Evolutionary conservation across 2,113 vertebrate species (phyloP), one percentile per base, ranked within the genome.

Genomic region (Bujurquina vittata): DNA sequence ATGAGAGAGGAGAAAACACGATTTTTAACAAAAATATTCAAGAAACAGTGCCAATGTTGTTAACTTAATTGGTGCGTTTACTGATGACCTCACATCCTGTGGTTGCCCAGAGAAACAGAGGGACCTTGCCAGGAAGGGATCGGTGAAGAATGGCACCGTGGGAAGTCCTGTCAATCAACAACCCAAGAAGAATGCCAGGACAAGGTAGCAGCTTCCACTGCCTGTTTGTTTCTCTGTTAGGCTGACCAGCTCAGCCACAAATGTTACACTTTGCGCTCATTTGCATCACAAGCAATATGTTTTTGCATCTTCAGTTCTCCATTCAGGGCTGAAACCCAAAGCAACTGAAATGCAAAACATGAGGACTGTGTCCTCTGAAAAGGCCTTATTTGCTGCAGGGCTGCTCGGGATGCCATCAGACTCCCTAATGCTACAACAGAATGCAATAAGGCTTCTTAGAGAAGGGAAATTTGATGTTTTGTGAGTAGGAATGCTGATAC

Each of bases 131-230:
- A 96, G 97, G 88, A 99, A 99, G 94, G 97, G 97, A 3, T 98
- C 98, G 1, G 95, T 97, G 94, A 99, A 99, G 95, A 99, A 98
- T 0, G 96, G 98, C 85, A 97, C 96, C 37, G 97, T 98, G 95
- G 97, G 97, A 81, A 99, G 98, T 91, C 98, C 98, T 0, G 98
- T 99, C 92, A 99, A 97, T 93, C 98, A 99, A 73, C 98, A 99
- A 84, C 98, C 98, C 85, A 99, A 99, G 96, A 99, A 99, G 95
- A 99, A 97, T 93, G 97, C 98, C 87, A 95, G 98, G 88, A 99
- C 98, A 95, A 97, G 98, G 98, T 99, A 96, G 94, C 81, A 2
- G 33, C 76, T 56, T 62, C 69, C 62, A 65, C 52, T 15, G 60
- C 31, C 31, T 57, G 1, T 77, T 77, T 76, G 26, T 60, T 74